These are phyloP conservation scores for Stegodyphus dumicola DNA, from an alignment of 1,140 invertebrate genomes.

Conservation along the genomic window DNA sequence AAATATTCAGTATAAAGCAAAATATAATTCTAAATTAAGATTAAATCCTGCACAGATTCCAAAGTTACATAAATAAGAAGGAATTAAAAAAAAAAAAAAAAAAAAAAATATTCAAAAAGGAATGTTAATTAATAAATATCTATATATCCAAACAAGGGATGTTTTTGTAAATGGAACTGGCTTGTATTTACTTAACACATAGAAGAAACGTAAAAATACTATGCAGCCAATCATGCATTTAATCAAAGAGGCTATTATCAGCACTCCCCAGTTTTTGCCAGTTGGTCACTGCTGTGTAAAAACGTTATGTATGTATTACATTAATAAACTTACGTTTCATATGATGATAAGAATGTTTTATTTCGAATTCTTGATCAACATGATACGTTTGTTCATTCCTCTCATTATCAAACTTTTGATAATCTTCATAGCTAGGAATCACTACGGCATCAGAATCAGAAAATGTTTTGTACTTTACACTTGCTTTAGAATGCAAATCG, in stretches of 20 bases:
- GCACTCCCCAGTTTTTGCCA: too few relatives aligned
- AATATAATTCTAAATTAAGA: too few relatives aligned
- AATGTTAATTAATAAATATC: too few relatives aligned
- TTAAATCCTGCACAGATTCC: too few relatives aligned
- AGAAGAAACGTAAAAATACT: not conserved
- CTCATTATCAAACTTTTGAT: not conserved
- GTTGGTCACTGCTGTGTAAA: too few relatives aligned
- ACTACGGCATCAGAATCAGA: conserved; percentile 23
- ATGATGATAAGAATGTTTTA: not conserved
- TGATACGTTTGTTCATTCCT: not conserved
- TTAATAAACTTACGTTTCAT: not conserved
- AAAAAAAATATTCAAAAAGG: too few relatives aligned
- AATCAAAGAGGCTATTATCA: too few relatives aligned
- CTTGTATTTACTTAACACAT: not conserved
- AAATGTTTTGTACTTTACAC: conserved; percentile 34
- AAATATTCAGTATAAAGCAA: too few relatives aligned
- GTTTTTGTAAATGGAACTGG: not conserved
- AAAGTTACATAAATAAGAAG: too few relatives aligned
- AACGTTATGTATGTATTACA: not conserved
- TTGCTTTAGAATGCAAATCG: not conserved
- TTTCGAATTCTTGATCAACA: conserved; percentile 1
- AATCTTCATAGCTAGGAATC: conserved; percentile 37
- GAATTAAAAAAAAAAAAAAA: too few relatives aligned
- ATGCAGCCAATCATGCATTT: too few relatives aligned
- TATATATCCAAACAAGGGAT: too few relatives aligned